Evolutionary conservation across 2,888 invertebrate genomes (phyloP), one percentile per base, ranked within the genome.

Genomic region (Glaucopsyche alexis): DNA sequence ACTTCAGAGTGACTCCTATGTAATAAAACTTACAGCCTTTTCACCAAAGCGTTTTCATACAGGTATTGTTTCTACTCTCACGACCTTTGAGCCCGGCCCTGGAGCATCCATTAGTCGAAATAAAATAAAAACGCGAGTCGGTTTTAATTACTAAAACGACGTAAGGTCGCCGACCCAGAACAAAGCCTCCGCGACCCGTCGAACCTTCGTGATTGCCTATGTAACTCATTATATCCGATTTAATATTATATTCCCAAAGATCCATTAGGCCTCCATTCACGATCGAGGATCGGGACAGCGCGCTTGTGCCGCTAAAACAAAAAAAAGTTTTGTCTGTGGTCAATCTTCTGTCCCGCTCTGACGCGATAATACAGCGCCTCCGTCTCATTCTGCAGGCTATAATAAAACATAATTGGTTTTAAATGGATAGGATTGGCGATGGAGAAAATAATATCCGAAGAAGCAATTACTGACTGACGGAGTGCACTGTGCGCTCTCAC

Each of bases 401-500:
- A 90, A 91, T 91, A 90, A 90, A 91, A 88, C 88, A 87, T 91
- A 92, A 93, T 93, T 91, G 90, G 86, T 91, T 92, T 91, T 88
- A 91, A 92, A 91, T 89, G 91, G 83, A 87, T 87, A 88, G 89
- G 90, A 92, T 93, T 92, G 91, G 91, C 87, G 87, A 87, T 87
- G 84, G 84, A 80, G 79, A 82, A 81, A 83, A 83, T 86, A 85
- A 86, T 86, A 85, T 84, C 81, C 82, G 78, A 84, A 83, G 84
- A 82, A 83, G 86, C 84, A 89, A 90, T 89, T 89, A 86, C 83
- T 79, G 83, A 78, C 80, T 80, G 81, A 78, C 82, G 77, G 81
- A 82, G 82, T 45, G 45, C 47, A n/a, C 79, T 83, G 81, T 81
- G 81, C 79, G 81, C 81, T 6, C 84, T 83, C 84, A 81, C 83